Evolutionary conservation across 2,888 invertebrate genomes (phyloP).

Genomic region (Drosophila niveifrons): DNA sequence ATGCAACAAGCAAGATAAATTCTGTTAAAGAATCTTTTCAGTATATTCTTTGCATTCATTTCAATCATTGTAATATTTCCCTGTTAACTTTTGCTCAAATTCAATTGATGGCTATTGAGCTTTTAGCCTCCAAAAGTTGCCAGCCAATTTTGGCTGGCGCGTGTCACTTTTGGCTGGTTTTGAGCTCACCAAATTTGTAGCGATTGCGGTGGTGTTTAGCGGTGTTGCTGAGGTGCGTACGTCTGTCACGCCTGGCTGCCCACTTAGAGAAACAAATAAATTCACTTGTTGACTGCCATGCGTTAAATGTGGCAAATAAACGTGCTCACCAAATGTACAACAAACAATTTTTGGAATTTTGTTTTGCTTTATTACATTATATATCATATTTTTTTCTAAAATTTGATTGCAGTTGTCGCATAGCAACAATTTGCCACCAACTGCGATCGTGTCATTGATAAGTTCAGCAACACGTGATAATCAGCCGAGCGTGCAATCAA

Average conservation of each 20-base stretch:
- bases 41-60: neutral
- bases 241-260: constrained; percentile 82
- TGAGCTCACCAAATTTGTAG: constrained; percentile 56
- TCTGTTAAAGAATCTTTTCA: neutral
- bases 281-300: constrained; percentile 48
- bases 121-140: constrained; percentile 43
- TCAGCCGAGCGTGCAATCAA: constrained; percentile 45
- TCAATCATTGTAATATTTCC: neutral
- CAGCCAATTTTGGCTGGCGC: constrained; percentile 33
- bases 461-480: constrained; percentile 44
- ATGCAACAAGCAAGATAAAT: constrained; percentile 3
- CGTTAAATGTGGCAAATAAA: constrained; percentile 74
- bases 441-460: constrained; percentile 57
- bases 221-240: constrained; percentile 57
- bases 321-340: constrained; percentile 37
- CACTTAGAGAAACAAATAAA: constrained; percentile 18
- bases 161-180: constrained; percentile 40
- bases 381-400: constrained; percentile 24
- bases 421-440: neutral
- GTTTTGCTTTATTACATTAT: constrained; percentile 23
- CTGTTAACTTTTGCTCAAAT: constrained; percentile 23
- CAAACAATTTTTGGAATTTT: constrained; percentile 46
- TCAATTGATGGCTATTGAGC: constrained; percentile 26
- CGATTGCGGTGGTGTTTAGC: neutral
- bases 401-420: neutral